These are phyloP conservation scores for Altica lythri DNA, from an alignment of 2,888 invertebrate species.

Conservation along the genomic window DNA sequence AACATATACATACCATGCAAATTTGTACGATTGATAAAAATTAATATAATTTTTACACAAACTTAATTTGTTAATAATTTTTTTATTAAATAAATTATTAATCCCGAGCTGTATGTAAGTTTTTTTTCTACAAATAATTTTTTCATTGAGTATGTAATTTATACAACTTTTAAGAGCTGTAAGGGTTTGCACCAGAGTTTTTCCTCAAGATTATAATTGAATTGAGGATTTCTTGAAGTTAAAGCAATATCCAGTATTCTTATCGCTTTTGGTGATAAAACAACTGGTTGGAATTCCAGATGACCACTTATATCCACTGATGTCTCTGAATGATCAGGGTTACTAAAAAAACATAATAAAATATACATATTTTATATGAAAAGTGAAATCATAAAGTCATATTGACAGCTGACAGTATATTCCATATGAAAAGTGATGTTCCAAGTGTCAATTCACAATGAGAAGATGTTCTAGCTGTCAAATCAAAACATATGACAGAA, in stretches of 20 bases:
- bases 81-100: too few relatives aligned
- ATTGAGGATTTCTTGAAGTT: conserved; percentile 49
- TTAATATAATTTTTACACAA: conserved; percentile 2
- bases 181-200: conserved; percentile 47
- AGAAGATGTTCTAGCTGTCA: too few relatives aligned
- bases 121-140: too few relatives aligned
- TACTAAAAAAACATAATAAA: conserved; percentile 42
- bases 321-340: conserved; percentile 46
- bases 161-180: conserved; percentile 36
- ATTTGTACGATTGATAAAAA: neutral
- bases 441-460: too few relatives aligned
- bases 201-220: conserved; percentile 49
- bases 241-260: conserved; percentile 52
- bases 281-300: conserved; percentile 52
- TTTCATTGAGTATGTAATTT: conserved; percentile 4
- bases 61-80: too few relatives aligned
- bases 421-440: too few relatives aligned
- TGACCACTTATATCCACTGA: conserved; percentile 50
- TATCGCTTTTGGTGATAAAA: conserved; percentile 48
- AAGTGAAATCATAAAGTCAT: too few relatives aligned
- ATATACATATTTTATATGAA: neutral
- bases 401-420: too few relatives aligned
- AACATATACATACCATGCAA: neutral
- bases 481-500: too few relatives aligned
- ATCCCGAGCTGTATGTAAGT: too few relatives aligned